phyloP scores from a whole-genome alignment of 2,888 invertebrate genomes.

The Deroplatys truncata region DNA sequence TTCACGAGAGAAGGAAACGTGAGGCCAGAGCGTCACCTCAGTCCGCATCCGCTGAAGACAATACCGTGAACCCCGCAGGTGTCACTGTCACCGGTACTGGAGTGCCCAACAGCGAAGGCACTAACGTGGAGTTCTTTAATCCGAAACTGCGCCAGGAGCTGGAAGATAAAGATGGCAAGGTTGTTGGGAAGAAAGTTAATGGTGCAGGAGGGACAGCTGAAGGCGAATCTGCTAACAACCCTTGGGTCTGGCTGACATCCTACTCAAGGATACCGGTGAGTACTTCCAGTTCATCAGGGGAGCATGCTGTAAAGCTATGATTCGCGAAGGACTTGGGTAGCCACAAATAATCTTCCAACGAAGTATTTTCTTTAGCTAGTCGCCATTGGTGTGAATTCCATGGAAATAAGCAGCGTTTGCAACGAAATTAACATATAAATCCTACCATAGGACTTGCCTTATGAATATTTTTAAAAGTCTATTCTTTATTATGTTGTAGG shows the following conservation, averaged over 20 bases:
- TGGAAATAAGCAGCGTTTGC: too few species aligned
- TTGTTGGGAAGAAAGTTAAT: slow-evolving; percentile 52
- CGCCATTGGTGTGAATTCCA: too few species aligned
- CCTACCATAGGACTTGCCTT: too few species aligned
- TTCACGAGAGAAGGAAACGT: background rate
- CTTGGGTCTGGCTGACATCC: slow-evolving; percentile 83
- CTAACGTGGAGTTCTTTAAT: slow-evolving; percentile 65
- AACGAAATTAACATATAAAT: too few species aligned
- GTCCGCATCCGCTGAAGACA: slow-evolving; percentile 48
- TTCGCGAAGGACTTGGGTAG: too few species aligned
- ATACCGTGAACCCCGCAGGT: slow-evolving; percentile 37
- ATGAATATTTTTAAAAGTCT: too few species aligned
- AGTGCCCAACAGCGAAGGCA: background rate
- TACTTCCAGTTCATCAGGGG: slow-evolving; percentile 27
- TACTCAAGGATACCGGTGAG: slow-evolving; percentile 81
- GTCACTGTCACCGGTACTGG: background rate
- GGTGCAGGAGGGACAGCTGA: slow-evolving; percentile 40
- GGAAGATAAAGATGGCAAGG: slow-evolving; percentile 58
- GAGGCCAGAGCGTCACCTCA: background rate
- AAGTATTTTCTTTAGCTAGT: too few species aligned
- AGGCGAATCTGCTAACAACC: slow-evolving; percentile 67
- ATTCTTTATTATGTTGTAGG: too few species aligned
- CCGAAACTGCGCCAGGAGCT: slow-evolving; percentile 62
- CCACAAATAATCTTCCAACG: too few species aligned
- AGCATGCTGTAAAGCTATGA: background rate